phyloP scores from a whole-genome alignment of 2,888 invertebrate genomes.

The Tiphia femorata region DNA sequence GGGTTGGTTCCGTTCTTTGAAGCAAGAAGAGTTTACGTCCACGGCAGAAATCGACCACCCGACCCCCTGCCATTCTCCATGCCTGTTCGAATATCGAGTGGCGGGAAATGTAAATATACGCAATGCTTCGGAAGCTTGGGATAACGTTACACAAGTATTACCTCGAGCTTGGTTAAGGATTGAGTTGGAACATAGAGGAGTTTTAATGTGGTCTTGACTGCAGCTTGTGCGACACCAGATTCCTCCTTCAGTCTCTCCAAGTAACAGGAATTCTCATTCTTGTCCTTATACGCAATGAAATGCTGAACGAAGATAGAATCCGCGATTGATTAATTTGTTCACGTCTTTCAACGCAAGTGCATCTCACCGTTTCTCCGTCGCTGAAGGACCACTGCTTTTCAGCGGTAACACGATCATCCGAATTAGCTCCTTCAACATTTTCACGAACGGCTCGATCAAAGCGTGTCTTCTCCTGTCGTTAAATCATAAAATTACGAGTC shows the following conservation, averaged over 20 bases:
- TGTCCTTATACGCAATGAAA: constrained; percentile 69
- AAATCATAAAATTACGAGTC: too few relatives aligned
- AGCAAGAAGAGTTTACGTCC: constrained; percentile 67
- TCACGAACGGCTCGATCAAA: constrained; percentile 50
- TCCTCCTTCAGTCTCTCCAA: constrained; percentile 62
- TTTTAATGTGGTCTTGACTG: constrained; percentile 32
- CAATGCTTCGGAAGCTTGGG: background rate
- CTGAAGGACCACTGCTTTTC: constrained; percentile 48
- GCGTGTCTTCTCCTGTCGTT: constrained; percentile 55
- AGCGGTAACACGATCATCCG: too few relatives aligned
- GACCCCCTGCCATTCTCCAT: constrained; percentile 68
- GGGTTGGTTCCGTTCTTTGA: constrained; percentile 51
- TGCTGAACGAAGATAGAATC: constrained; percentile 56
- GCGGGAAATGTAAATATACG: background rate
- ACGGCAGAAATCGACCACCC: constrained; percentile 69
- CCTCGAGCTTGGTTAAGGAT: constrained; percentile 68
- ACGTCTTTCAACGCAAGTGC: background rate
- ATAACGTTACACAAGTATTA: constrained; percentile 35
- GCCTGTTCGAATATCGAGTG: constrained; percentile 54
- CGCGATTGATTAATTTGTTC: background rate
- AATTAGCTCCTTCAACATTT: constrained; percentile 15
- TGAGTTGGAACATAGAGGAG: constrained; percentile 61
- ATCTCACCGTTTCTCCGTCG: constrained; percentile 57
- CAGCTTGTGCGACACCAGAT: background rate
- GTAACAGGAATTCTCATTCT: constrained; percentile 65